Evolutionary conservation across 2,888 invertebrate species (phyloP).

Genomic region (Archips xylosteana): DNA sequence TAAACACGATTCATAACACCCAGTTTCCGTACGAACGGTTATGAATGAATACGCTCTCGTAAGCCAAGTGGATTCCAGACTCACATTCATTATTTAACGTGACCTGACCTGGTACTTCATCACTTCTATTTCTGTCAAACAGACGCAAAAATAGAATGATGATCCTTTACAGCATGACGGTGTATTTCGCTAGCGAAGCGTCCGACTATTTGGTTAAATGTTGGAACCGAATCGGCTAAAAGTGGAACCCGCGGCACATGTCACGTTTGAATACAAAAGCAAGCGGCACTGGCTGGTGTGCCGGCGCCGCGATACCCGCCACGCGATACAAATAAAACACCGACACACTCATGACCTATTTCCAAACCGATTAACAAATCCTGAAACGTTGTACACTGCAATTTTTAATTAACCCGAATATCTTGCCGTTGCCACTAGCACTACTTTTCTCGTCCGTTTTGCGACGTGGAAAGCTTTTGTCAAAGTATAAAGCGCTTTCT

Average conservation of each 20-base stretch:
- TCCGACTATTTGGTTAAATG: neutral
- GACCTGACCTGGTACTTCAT: conserved; percentile 8
- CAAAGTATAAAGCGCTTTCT: neutral
- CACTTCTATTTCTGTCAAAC: conserved; percentile 7
- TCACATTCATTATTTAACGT: conserved; percentile 14
- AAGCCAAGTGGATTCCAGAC: conserved; percentile 2
- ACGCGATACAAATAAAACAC: conserved; percentile 41
- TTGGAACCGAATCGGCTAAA: conserved; percentile 18
- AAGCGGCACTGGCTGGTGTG: conserved; percentile 21
- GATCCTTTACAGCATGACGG: neutral
- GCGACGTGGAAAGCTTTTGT: neutral
- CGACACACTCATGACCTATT: conserved; percentile 38
- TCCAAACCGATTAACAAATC: conserved; percentile 40
- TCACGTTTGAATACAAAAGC: conserved; percentile 35
- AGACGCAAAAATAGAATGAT: neutral
- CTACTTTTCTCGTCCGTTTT: neutral
- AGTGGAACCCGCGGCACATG: conserved; percentile 35
- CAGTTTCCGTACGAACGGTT: conserved; percentile 11
- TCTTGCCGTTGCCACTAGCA: conserved; percentile 13
- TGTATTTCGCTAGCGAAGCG: neutral
- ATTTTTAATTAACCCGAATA: conserved; percentile 32
- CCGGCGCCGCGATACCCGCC: conserved; percentile 34
- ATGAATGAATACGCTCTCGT: conserved; percentile 28
- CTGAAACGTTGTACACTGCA: conserved; percentile 34
- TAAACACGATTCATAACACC: conserved; percentile 9